phyloP scores from a whole-genome alignment of 2,888 invertebrate species.

The Taphrorychus bicolor region DNA sequence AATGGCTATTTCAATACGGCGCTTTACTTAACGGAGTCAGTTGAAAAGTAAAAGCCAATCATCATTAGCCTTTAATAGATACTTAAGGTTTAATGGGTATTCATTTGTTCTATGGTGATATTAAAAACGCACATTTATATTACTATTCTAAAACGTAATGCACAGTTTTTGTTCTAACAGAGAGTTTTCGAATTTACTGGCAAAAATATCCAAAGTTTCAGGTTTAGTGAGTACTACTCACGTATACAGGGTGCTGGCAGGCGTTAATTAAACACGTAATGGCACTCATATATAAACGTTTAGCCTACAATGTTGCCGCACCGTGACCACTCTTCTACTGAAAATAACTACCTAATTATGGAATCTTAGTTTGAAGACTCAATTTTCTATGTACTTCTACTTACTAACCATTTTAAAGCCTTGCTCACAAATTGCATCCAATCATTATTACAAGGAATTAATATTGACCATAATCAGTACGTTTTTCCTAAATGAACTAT shows the following conservation, averaged over 20 bases:
- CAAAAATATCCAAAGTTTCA: too few relatives aligned
- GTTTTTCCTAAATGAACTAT: not conserved
- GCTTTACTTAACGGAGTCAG: conserved; percentile 3
- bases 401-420: not conserved
- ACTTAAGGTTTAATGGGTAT: conserved; percentile 1
- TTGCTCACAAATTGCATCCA: not conserved
- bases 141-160: too few relatives aligned
- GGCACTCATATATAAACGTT: not conserved
- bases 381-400: not conserved
- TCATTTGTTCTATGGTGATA: conserved; percentile 2
- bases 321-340: not conserved
- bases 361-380: not conserved
- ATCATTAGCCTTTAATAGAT: conserved; percentile 6
- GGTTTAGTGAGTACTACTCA: not conserved
- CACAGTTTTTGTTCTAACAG: too few relatives aligned
- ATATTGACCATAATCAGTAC: not conserved
- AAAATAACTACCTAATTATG: not conserved
- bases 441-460: not conserved
- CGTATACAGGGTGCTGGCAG: not conserved
- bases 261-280: not conserved
- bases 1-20: conserved; percentile 10
- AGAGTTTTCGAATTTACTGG: too few relatives aligned
- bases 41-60: conserved; percentile 14
- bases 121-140: not conserved
- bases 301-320: not conserved